Conservation (phyloP, 2,113 vertebrate species). For the Athene cunicularia region DNA sequence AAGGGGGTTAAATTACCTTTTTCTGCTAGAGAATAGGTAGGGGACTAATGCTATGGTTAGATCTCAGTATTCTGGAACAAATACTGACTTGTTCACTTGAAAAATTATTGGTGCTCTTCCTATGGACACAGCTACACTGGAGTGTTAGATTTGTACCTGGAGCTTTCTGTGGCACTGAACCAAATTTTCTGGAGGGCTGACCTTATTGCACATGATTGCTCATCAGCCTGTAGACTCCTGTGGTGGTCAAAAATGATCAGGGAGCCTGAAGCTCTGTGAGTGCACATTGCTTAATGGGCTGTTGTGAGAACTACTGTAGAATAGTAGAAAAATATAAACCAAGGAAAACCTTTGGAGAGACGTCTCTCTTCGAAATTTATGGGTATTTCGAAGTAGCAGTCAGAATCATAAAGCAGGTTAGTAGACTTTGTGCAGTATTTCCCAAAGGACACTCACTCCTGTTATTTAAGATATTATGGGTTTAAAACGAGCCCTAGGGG, state of each 20-base stretch:
- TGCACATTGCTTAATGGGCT: background rate
- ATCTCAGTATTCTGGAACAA: background rate
- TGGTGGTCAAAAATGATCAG: background rate
- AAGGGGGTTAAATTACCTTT: background rate
- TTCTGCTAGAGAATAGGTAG: background rate
- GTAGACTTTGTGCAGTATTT: background rate
- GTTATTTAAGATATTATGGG: slow-evolving; percentile 19
- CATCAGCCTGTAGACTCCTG: background rate
- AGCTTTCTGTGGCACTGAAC: background rate
- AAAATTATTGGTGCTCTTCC: background rate
- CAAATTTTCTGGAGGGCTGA: background rate
- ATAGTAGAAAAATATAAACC: background rate
- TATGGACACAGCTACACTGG: background rate
- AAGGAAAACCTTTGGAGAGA: background rate
- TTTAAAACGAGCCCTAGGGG: slow-evolving; percentile 2
- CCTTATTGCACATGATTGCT: background rate
- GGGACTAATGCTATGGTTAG: background rate
- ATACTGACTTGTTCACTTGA: background rate
- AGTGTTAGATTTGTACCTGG: background rate
- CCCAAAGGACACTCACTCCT: background rate
- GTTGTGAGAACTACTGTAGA: background rate
- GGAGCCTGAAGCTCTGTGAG: background rate
- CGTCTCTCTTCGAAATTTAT: background rate
- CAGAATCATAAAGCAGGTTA: slow-evolving; percentile 13
- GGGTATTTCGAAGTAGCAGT: background rate